Base-by-base conservation (phyloP, 2,797 vertebrate species). In the Zenarchopterus dispar region DNA sequence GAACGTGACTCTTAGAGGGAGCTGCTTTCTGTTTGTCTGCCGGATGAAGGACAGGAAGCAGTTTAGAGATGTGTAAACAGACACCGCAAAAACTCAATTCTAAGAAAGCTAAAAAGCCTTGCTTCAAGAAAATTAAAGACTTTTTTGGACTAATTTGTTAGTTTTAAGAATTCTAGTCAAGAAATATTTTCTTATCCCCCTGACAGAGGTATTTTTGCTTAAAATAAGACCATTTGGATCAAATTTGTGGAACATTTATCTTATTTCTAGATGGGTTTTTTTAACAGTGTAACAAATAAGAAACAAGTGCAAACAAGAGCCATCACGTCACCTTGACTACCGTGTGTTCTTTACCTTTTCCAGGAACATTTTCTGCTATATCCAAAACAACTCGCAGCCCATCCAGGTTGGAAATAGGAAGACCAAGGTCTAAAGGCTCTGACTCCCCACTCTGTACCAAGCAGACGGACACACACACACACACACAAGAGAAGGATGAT, bases 401-500 rank as follows among this genome's bases (percentile, higher is more conserved):
- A 4, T 99, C 98, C 82, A 99, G 92, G 89, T 96, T 98, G 48
- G 98, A 98, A 71, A 99, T 99, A 42, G 98, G 97, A 80, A 97
- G 91, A 10, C 98, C 98, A 41, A 99, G 93, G 90, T 99, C 98
- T 82, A 99, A 92, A 18, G 94, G 95, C 65, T 98, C 96, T 53
- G 93, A 92, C 86, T 99, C 97, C n/a, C 98, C 97, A 53, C 93
- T 98, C 98, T 99, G 88, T 56, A 72, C 62, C 51, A 57, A 62
- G 70, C 45, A 81, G 10, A 82, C 59, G 79, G 56, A 73, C 41
- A 78, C 41, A 69, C 19, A 58, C 48, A 67, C 53, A 71, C 16
- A 53, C 44, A 28, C 23, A 56, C 8, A 5, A 28, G 28, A 28
- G 28, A 7, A 28, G 28, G 28, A 1, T 6, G 3, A 3, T 28